Evolutionary conservation across 2,888 invertebrate species (phyloP), one percentile per base, ranked within the genome.

Genomic region (Limnephilus lunatus): DNA sequence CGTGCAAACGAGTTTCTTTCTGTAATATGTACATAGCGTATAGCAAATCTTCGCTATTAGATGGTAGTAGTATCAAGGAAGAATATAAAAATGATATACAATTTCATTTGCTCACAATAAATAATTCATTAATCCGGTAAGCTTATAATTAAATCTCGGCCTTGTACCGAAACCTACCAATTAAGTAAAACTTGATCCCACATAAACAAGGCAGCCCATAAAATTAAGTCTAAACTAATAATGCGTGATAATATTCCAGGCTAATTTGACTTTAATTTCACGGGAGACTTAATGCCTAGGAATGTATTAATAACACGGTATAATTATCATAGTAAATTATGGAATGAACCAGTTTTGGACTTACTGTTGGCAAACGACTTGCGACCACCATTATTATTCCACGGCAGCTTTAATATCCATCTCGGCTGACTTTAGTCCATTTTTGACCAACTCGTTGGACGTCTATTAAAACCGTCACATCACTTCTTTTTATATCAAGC

Each of bases 291-390:
- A 14, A 68, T 53, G 90, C 80, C 19, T 25, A 15, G 91, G 89
- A 92, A 91, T 91, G 83, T 88, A 85, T 89, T 93, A 92, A 93
- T 93, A 91, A 83, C 88, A 91, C 89, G 44, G 44, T 87, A 53
- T 32, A 91, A 92, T 92, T 91, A 91, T 68, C 19, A 25, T 83
- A 53, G 91, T 92, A 92, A 88, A 88, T 91, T 91, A 90, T 91
- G 89, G 35, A 48, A 87, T 88, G 53, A 92, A 91, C 80, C 87
- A 80, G 68, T 86, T 83, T 81, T 81, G 85, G 32, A 92, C 93
- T 93, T 92, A 93, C 93, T 85, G 93, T 92, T 90, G 93, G 93
- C 91, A 93, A 85, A 44, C 93, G 92, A 90, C 93, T 93, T 81
- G 92, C 88, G 85, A 93, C 93, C 93, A 93, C 92, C 92, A 92